Percentiles rank a stretch among this genome's conserved stretches.
Conservation (phyloP, 2,113 vertebrate genomes). For the Leucosticte australis region DNA sequence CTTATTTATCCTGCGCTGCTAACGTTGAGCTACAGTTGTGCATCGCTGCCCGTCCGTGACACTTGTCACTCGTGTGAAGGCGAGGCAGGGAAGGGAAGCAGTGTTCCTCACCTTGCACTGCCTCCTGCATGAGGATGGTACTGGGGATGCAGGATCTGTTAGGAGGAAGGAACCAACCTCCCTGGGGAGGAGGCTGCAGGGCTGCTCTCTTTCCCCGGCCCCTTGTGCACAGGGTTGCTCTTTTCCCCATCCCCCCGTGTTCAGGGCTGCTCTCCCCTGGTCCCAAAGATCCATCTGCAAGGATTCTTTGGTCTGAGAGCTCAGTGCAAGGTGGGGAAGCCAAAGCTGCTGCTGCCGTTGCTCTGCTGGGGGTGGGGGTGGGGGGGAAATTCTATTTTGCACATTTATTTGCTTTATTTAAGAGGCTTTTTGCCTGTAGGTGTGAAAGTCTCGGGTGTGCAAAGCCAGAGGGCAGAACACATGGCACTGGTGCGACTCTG, state of each 20-base stretch:
- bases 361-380: no score
- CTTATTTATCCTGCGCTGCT: not conserved
- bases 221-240: not conserved
- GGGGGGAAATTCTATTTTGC: not conserved
- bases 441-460: constrained; percentile 15
- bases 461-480: constrained; percentile 53
- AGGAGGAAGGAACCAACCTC: not conserved
- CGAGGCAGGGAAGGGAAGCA: not conserved
- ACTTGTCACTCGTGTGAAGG: not conserved
- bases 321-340: not conserved
- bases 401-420: not conserved
- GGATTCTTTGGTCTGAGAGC: not conserved
- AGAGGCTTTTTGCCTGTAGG: constrained; percentile 13
- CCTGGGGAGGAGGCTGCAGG: not conserved
- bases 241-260: not conserved
- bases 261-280: not conserved
- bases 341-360: fast-evolving
- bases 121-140: not conserved
- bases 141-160: fast-evolving
- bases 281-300: not conserved
- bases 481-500: not conserved
- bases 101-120: not conserved
- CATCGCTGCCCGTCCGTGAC: not conserved
- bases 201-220: not conserved
- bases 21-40: not conserved